phyloP scores from a whole-genome alignment of 2,797 vertebrate genomes.

The Labroides dimidiatus region DNA sequence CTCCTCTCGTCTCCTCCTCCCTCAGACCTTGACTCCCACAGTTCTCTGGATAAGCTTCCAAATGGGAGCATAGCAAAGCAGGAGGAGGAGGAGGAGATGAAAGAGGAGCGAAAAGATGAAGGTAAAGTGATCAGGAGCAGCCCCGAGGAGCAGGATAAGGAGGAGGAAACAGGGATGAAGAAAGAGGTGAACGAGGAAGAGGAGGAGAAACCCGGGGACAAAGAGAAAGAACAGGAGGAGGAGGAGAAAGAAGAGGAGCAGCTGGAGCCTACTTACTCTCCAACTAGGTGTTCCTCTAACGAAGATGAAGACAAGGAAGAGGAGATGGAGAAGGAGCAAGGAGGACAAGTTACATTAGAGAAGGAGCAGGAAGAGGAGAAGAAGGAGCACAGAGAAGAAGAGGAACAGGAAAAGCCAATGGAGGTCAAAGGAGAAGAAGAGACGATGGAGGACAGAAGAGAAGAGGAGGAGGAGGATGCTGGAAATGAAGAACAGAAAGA shows the following conservation, averaged over 20 bases:
- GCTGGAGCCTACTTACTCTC: background rate
- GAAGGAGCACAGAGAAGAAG: background rate
- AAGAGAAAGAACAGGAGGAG: background rate
- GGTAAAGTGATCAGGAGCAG: slow-evolving; percentile 19
- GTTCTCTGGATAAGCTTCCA: background rate
- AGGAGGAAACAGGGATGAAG: background rate
- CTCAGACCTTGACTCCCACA: slow-evolving; percentile 4
- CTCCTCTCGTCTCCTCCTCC: slow-evolving; percentile 11
- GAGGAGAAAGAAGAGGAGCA: background rate
- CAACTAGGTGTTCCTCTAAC: background rate
- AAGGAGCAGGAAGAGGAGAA: background rate
- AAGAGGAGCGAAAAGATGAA: slow-evolving; percentile 14
- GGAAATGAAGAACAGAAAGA: background rate
- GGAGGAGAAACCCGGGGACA: background rate
- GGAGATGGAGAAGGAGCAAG: background rate
- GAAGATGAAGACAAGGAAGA: background rate
- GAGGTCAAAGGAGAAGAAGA: background rate
- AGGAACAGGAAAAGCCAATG: background rate
- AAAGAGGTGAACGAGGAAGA: background rate
- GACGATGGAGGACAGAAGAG: background rate
- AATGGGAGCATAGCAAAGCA: slow-evolving; percentile 42
- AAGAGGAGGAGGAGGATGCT: background rate
- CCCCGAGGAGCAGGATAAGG: slow-evolving; percentile 1
- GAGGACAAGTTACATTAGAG: background rate
- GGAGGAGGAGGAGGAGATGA: slow-evolving; percentile 32